Conservation (phyloP, 1,140 invertebrate species). For the Drosophila tristis region DNA sequence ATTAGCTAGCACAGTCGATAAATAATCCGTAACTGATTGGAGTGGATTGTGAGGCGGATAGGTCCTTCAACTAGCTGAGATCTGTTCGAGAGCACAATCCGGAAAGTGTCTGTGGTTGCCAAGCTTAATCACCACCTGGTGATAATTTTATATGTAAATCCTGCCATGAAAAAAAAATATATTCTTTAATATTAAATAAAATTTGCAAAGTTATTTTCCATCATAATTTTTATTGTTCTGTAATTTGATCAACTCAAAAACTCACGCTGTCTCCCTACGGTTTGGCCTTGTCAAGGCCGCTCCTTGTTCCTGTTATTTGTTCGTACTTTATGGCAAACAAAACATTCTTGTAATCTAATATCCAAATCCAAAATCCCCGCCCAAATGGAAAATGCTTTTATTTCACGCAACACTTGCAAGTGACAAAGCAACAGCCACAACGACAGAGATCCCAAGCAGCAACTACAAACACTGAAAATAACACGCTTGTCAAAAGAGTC, state of each 20-base stretch:
- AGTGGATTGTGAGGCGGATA: too few relatives aligned
- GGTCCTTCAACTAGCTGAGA: too few relatives aligned
- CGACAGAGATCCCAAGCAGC: conserved; percentile 5
- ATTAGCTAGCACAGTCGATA: too few relatives aligned
- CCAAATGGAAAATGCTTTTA: conserved; percentile 40
- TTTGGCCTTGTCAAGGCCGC: conserved; percentile 14
- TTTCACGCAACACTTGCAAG: conserved; percentile 63
- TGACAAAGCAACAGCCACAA: conserved; percentile 49
- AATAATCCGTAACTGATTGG: too few relatives aligned
- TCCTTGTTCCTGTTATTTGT: conserved; percentile 1
- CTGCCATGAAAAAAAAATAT: too few relatives aligned
- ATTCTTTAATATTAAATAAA: too few relatives aligned
- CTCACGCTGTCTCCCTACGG: too few relatives aligned
- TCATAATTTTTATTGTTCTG: neutral
- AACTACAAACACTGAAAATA: conserved; percentile 44
- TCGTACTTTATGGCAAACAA: neutral
- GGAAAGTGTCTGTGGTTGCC: too few relatives aligned
- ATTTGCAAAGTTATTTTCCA: too few relatives aligned
- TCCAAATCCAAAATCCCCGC: conserved; percentile 8
- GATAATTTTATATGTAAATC: too few relatives aligned
- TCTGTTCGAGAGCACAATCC: too few relatives aligned
- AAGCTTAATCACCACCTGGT: too few relatives aligned
- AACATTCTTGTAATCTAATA: conserved; percentile 53
- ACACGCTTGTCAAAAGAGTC: conserved; percentile 64
- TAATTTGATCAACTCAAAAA: conserved; percentile 5